A percentile compares a stretch with the other conserved stretches of the same genome.
Conservation (phyloP, 2,888 invertebrate species). For the Meloe dianella region DNA sequence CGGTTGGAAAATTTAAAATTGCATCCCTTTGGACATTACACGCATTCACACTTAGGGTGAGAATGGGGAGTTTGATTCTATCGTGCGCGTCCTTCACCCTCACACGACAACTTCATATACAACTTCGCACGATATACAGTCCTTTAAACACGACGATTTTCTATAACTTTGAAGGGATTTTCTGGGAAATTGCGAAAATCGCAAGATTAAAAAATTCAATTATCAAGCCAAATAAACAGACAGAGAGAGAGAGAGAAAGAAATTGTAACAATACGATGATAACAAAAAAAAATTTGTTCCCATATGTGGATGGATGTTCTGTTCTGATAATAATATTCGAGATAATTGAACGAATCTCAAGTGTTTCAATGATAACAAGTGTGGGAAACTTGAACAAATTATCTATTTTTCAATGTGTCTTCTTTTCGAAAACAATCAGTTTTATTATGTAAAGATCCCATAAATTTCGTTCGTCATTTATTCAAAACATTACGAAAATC, state of each 20-base stretch:
- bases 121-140: neutral
- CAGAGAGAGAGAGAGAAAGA: too few relatives aligned
- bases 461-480: neutral
- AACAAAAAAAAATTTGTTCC: neutral
- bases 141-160: too few relatives aligned
- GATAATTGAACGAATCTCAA: neutral
- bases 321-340: neutral
- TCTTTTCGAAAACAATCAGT: neutral
- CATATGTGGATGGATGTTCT: neutral
- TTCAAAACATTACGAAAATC: neutral
- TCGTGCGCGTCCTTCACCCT: constrained; percentile 28
- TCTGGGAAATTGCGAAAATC: neutral
- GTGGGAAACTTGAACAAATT: neutral
- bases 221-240: too few relatives aligned
- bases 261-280: neutral
- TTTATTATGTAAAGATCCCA: neutral
- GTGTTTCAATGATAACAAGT: neutral
- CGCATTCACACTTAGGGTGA: constrained; percentile 35
- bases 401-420: neutral
- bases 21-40: constrained; percentile 36
- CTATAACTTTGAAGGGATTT: too few relatives aligned
- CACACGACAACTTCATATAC: constrained; percentile 19
- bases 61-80: constrained; percentile 31
- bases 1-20: constrained; percentile 27
- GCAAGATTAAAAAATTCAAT: too few relatives aligned